Evolutionary conservation across 2,113 vertebrate genomes (phyloP).

Genomic region (Leucopsar rothschildi): DNA sequence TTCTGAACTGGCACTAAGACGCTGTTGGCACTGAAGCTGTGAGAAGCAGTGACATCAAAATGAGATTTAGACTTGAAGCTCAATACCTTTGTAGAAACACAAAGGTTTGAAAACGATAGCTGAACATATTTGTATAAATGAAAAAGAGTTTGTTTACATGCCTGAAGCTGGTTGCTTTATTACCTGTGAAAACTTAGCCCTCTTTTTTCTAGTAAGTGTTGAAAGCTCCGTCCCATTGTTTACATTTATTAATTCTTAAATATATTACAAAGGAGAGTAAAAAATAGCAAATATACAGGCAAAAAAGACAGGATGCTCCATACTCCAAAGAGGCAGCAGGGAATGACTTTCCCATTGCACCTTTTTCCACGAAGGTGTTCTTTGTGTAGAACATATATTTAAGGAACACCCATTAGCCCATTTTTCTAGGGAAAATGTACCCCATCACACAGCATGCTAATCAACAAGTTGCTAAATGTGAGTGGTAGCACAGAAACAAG

Average conservation of each 20-base stretch:
- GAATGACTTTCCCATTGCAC: neutral
- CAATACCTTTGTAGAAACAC: neutral
- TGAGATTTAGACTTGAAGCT: neutral
- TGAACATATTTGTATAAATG: neutral
- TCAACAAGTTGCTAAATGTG: neutral
- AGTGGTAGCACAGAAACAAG: neutral
- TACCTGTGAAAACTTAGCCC: neutral
- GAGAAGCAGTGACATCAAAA: neutral
- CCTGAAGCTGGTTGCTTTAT: neutral
- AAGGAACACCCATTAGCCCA: neutral
- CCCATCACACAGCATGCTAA: neutral
- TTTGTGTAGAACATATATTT: neutral
- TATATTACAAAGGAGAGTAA: neutral
- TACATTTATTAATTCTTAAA: neutral
- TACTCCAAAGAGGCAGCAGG: neutral
- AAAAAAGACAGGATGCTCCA: neutral
- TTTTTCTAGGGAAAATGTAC: neutral
- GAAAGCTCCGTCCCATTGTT: neutral
- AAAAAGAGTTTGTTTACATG: neutral
- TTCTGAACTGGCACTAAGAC: neutral
- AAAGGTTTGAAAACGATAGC: neutral
- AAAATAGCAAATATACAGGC: neutral
- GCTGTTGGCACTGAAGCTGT: neutral
- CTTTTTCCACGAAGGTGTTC: neutral
- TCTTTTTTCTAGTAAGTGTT: neutral